Conservation (phyloP, 2,888 invertebrate species). For the Leucophenga maculata region DNA sequence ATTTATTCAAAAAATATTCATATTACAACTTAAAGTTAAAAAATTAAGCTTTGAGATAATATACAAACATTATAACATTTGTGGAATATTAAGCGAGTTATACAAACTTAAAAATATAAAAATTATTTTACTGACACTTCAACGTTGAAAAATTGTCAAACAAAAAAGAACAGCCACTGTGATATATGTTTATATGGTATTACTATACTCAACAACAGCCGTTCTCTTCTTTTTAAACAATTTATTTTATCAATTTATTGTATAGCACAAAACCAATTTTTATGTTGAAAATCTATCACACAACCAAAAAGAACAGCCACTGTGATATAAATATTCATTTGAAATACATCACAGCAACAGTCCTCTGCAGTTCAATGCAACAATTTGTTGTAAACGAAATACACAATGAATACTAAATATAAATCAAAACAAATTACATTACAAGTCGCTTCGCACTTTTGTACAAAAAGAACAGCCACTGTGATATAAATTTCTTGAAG, state of each 20-base stretch:
- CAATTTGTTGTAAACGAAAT: too few relatives aligned
- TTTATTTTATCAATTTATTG: conserved; percentile 25
- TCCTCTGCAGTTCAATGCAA: conserved; percentile 56
- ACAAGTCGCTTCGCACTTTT: conserved; percentile 48
- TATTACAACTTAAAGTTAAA: too few relatives aligned
- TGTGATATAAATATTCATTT: conserved; percentile 57
- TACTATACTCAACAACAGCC: conserved; percentile 59
- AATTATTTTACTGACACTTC: too few relatives aligned
- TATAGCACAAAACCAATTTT: conserved; percentile 28
- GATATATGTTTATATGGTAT: conserved; percentile 57
- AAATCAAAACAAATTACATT: background rate
- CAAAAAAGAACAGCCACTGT: conserved; percentile 72
- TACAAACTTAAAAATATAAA: too few relatives aligned
- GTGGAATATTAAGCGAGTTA: too few relatives aligned
- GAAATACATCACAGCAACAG: conserved; percentile 65
- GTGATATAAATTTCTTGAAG: conserved; percentile 58
- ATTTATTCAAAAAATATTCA: too few relatives aligned
- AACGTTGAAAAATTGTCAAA: conserved; percentile 52
- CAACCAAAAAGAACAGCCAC: conserved; percentile 70
- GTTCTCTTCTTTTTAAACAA: conserved; percentile 62
- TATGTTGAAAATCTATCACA: conserved; percentile 42
- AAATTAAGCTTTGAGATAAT: too few relatives aligned
- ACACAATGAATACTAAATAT: conserved; percentile 5
- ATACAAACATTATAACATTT: too few relatives aligned
- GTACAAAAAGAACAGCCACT: conserved; percentile 71